phyloP scores from a whole-genome alignment of 2,888 invertebrate species.

The Ashinkailepas kermadecensis region DNA sequence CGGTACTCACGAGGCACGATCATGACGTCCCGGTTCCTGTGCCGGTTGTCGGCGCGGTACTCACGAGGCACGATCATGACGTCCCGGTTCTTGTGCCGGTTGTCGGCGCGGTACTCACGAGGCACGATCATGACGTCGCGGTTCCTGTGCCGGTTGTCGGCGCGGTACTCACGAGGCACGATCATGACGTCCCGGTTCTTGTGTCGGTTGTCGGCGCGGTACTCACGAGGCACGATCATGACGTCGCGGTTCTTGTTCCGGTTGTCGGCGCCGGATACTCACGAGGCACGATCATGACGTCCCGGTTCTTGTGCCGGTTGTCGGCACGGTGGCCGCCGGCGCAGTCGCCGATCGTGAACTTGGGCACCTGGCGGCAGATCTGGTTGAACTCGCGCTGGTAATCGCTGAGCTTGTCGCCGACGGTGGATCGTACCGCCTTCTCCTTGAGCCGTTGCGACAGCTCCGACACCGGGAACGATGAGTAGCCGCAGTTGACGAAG shows the following conservation, averaged over 20 bases:
- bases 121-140: too few species aligned
- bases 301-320: conserved; percentile 94
- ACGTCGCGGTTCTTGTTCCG: neutral
- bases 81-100: too few species aligned
- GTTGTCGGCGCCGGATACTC: conserved; percentile 44
- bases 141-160: too few species aligned
- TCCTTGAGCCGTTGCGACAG: conserved; percentile 82
- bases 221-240: neutral
- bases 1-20: too few species aligned
- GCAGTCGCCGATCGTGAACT: conserved; percentile 96
- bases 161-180: neutral
- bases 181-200: neutral
- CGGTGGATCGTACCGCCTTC: conserved; percentile 71
- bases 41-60: too few species aligned
- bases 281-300: conserved; percentile 90
- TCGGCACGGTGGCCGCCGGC: conserved; percentile 97
- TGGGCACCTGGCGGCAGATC: conserved; percentile 87
- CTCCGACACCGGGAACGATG: conserved; percentile 92
- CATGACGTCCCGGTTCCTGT: too few species aligned
- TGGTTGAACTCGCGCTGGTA: conserved; percentile 88
- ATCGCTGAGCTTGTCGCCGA: conserved; percentile 73
- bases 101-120: too few species aligned
- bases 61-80: too few species aligned
- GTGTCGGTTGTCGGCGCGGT: too few species aligned
- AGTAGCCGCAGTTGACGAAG: conserved; percentile 81